Percentiles rank a stretch among this genome's conserved stretches.
These are phyloP conservation scores for Dendrolimus houi DNA, from an alignment of 2,888 invertebrate genomes.

Conservation along the genomic window DNA sequence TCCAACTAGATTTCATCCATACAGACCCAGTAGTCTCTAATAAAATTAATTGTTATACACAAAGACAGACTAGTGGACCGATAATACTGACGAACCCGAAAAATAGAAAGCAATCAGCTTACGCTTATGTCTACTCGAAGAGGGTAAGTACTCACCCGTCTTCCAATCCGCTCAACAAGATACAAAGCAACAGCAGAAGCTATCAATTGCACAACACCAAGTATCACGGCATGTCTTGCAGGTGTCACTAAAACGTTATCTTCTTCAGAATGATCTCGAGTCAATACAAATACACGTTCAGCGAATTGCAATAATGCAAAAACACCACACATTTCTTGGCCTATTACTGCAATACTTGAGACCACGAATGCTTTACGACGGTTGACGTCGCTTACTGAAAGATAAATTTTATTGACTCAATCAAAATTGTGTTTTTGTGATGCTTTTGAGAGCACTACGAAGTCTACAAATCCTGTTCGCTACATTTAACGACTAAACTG, in stretches of 20 bases:
- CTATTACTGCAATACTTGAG: slow-evolving; percentile 36
- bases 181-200: slow-evolving; percentile 39
- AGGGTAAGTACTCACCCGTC: slow-evolving; percentile 29
- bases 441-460: too few species aligned
- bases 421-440: too few species aligned
- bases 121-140: too few species aligned
- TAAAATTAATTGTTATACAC: too few species aligned
- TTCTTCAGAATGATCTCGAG: slow-evolving; percentile 8
- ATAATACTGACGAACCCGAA: too few species aligned
- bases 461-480: too few species aligned
- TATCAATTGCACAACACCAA: slow-evolving; percentile 38
- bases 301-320: slow-evolving; percentile 55
- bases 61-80: too few species aligned
- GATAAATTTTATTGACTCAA: too few species aligned
- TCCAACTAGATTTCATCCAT: too few species aligned
- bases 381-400: slow-evolving; percentile 31
- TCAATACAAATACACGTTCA: slow-evolving; percentile 46
- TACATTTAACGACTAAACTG: too few species aligned
- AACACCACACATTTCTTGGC: slow-evolving; percentile 53
- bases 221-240: slow-evolving; percentile 33
- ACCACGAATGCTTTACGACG: slow-evolving; percentile 43
- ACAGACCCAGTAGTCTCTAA: too few species aligned
- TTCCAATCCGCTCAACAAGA: slow-evolving; percentile 44
- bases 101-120: too few species aligned
- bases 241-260: slow-evolving; percentile 20